Percentiles rank a stretch among this genome's conserved stretches.
Conservation (phyloP, 1,140 invertebrate species). For the Drosophila novamexicana region DNA sequence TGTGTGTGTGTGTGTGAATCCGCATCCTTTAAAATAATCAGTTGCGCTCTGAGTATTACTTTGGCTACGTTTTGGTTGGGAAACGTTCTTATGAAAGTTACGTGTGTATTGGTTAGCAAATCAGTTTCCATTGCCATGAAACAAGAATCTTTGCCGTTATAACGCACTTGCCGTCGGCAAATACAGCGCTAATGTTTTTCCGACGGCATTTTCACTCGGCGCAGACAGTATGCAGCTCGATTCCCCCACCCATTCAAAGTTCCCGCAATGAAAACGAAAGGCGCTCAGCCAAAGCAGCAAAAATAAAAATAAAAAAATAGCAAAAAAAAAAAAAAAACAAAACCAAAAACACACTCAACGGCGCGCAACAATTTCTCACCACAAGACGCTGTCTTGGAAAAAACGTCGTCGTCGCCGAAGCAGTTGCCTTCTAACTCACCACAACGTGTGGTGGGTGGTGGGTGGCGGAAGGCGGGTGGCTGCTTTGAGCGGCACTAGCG, state of each 20-base stretch:
- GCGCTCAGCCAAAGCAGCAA: constrained; percentile 44
- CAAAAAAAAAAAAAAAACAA: constrained; percentile 1
- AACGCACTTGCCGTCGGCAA: constrained; percentile 60
- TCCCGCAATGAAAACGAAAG: constrained; percentile 73
- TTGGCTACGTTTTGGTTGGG: too few relatives aligned
- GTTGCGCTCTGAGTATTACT: too few relatives aligned
- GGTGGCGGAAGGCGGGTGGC: constrained; percentile 1
- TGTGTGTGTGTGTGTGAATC: too few relatives aligned
- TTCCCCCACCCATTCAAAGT: constrained; percentile 7
- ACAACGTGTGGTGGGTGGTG: constrained; percentile 52
- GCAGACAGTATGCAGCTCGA: constrained; percentile 1
- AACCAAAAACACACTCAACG: constrained; percentile 46
- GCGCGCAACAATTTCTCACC: constrained; percentile 77
- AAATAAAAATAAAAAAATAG: constrained; percentile 18
- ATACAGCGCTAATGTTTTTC: constrained; percentile 42
- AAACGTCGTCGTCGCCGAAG: constrained; percentile 30
- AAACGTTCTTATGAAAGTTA: too few relatives aligned
- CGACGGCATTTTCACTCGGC: constrained; percentile 59
- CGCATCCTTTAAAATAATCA: too few relatives aligned
- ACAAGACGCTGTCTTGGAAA: constrained; percentile 75
- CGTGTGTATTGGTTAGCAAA: background rate
- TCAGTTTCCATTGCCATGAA: constrained; percentile 1
- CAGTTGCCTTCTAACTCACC: constrained; percentile 69
- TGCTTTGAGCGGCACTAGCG: background rate
- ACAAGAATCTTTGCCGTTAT: background rate